Conservation (phyloP, 2,797 vertebrate species). For the Anabas testudineus region DNA sequence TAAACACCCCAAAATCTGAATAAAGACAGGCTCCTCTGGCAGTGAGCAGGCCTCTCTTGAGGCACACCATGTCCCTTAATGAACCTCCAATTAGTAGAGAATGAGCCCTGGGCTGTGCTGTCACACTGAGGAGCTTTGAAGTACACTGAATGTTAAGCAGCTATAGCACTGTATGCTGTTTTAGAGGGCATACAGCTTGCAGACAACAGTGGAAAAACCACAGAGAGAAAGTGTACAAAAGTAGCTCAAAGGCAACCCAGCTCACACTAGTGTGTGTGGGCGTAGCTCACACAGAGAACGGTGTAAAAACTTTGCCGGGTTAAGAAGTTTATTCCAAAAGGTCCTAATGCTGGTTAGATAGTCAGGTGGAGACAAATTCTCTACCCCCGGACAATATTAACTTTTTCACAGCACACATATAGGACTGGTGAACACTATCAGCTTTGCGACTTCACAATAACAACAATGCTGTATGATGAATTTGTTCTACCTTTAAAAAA, state of each 20-base stretch:
- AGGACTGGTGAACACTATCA: slow-evolving; percentile 32
- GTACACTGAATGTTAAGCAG: slow-evolving; percentile 78
- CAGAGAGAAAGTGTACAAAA: slow-evolving; percentile 46
- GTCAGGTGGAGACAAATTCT: slow-evolving; percentile 44
- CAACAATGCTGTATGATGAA: slow-evolving; percentile 51
- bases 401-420: slow-evolving; percentile 35
- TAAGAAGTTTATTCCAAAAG: slow-evolving; percentile 40
- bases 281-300: slow-evolving; percentile 50
- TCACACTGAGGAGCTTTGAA: slow-evolving; percentile 79
- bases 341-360: slow-evolving; percentile 44
- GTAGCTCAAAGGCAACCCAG: slow-evolving; percentile 82
- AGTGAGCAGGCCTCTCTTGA: slow-evolving; percentile 64
- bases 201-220: slow-evolving; percentile 56
- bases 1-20: slow-evolving; percentile 66
- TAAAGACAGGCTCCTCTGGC: slow-evolving; percentile 65
- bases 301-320: slow-evolving; percentile 21
- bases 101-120: slow-evolving; percentile 77
- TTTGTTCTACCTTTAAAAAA: slow-evolving; percentile 40
- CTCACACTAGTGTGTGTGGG: slow-evolving; percentile 48
- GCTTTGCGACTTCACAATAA: too few species aligned
- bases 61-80: slow-evolving; percentile 79
- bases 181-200: slow-evolving; percentile 62
- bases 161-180: slow-evolving; percentile 57
- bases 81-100: slow-evolving; percentile 84
- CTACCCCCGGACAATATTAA: slow-evolving; percentile 42